Evolutionary conservation across 2,797 vertebrate species (phyloP), one percentile per base, ranked within the genome.

Genomic region (Anabas testudineus): DNA sequence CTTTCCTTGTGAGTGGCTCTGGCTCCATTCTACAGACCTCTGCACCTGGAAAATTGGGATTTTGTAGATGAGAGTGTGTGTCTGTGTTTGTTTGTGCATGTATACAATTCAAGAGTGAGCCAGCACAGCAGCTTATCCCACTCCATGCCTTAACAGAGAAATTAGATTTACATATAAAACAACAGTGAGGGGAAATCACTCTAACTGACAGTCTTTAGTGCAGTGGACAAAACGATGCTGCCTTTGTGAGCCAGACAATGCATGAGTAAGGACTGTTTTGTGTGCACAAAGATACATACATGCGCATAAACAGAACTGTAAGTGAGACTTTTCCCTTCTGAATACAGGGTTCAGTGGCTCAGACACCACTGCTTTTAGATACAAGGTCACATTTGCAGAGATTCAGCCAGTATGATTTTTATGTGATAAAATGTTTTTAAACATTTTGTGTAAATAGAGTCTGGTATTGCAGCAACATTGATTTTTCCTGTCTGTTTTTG

Each of bases 21-120:
- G 68, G 49, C 72, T 85, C 64, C 45, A 75, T 87, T 90, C 85
- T 72, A 84, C 83, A 85, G 83, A 85, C 74, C 78, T 80, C 67
- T 86, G 84, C 88, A 88, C 81, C 83, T 88, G 87, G 83, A 88
- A 91, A 90, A 90, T 90, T 84, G 48, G 81, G 74, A 85, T 83
- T 86, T 84, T 69, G 62, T 15, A 62, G 42, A 70, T 52, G 48
- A 64, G 48, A 12, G 39, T 0, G 16, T 1, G 34, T 21, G 37
- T 30, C 56, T 60, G 60, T 79, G 48, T 68, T 67, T 71, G 68
- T 84, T 57, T 74, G 68, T 83, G 64, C 55, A 59, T 69, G 30
- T 77, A 54, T 74, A 56, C 65, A 67, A 51, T 67, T 71, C 30
- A 65, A 69, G 47, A 78, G 63, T 19, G 46, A 76, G 52, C 55